Conservation (phyloP, 2,888 invertebrate species). For the Furcula furcula region DNA sequence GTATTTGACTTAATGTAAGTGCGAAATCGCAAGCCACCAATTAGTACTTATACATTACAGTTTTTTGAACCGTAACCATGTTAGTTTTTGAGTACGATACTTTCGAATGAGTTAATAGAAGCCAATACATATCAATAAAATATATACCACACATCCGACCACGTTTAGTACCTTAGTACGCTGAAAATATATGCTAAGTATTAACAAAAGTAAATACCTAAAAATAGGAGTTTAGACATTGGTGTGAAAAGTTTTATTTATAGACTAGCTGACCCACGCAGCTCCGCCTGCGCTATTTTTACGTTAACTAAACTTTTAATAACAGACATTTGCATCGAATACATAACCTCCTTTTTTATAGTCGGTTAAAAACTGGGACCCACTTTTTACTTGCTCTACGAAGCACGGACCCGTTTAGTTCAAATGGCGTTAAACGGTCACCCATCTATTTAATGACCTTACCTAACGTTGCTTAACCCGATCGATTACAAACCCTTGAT, state of each 20-base stretch:
- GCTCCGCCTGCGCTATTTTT: slow-evolving; percentile 2
- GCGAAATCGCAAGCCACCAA: slow-evolving; percentile 45
- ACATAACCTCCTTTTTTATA: too few species aligned
- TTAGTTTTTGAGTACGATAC: slow-evolving; percentile 27
- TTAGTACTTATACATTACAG: slow-evolving; percentile 31
- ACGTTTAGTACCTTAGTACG: slow-evolving; percentile 27
- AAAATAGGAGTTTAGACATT: slow-evolving; percentile 31
- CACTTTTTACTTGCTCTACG: too few species aligned
- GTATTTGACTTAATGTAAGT: too few species aligned
- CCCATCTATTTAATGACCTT: too few species aligned
- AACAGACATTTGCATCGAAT: too few species aligned
- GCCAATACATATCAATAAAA: slow-evolving; percentile 27
- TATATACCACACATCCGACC: slow-evolving; percentile 18
- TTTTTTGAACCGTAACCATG: slow-evolving; percentile 24
- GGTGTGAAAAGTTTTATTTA: slow-evolving; percentile 28
- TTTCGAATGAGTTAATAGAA: slow-evolving; percentile 25
- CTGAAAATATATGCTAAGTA: slow-evolving; percentile 9
- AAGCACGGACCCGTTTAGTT: too few species aligned
- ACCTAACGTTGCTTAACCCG: too few species aligned
- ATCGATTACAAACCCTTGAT: too few species aligned
- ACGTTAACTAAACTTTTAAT: too few species aligned
- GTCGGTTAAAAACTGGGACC: too few species aligned
- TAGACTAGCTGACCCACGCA: neutral
- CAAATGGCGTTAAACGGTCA: too few species aligned
- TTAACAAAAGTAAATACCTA: slow-evolving; percentile 29